Percentiles rank a stretch among this genome's conserved stretches.
Conservation (phyloP, 1,140 invertebrate genomes). For the Halictus rubicundus region DNA sequence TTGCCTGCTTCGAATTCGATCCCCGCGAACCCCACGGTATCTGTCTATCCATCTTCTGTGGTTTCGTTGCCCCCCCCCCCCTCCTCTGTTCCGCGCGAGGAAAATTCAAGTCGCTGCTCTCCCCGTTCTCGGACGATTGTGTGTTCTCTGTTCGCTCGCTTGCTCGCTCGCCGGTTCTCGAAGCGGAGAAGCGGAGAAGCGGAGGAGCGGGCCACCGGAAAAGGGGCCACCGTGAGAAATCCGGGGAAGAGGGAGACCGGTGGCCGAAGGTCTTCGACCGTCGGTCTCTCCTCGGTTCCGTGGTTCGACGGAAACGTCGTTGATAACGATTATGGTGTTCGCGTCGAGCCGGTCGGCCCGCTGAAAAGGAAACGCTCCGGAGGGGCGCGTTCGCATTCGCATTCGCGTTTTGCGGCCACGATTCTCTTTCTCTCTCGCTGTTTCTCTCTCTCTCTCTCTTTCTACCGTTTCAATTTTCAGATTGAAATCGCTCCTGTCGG, state of each 20-base stretch:
- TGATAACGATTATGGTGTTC: slow-evolving; percentile 59
- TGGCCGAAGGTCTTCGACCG: slow-evolving; percentile 42
- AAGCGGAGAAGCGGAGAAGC: slow-evolving; percentile 25
- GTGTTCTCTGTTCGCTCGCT: slow-evolving; percentile 30
- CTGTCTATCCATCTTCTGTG: too few species aligned
- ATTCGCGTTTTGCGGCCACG: too few species aligned
- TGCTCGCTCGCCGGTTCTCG: slow-evolving; percentile 30
- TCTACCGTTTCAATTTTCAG: slow-evolving; percentile 31
- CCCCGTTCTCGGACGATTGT: neutral
- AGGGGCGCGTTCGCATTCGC: neutral
- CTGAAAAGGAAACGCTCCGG: slow-evolving; percentile 27
- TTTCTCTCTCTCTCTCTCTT: too few species aligned
- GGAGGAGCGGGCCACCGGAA: slow-evolving; percentile 54
- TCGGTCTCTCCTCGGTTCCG: slow-evolving; percentile 49
- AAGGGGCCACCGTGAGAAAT: slow-evolving; percentile 64
- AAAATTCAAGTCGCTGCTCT: neutral
- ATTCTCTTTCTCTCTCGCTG: neutral
- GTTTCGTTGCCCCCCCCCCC: neutral
- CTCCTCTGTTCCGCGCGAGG: neutral
- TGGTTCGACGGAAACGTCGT: slow-evolving; percentile 52
- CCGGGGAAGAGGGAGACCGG: slow-evolving; percentile 41
- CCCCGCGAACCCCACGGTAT: too few species aligned
- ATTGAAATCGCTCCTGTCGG: slow-evolving; percentile 18
- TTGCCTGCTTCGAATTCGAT: neutral
- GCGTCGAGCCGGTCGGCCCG: slow-evolving; percentile 27